Evolutionary conservation across 2,113 vertebrate genomes (phyloP), one percentile per base, ranked within the genome.

Genomic region (Boulengeromyrus knoepffleri): DNA sequence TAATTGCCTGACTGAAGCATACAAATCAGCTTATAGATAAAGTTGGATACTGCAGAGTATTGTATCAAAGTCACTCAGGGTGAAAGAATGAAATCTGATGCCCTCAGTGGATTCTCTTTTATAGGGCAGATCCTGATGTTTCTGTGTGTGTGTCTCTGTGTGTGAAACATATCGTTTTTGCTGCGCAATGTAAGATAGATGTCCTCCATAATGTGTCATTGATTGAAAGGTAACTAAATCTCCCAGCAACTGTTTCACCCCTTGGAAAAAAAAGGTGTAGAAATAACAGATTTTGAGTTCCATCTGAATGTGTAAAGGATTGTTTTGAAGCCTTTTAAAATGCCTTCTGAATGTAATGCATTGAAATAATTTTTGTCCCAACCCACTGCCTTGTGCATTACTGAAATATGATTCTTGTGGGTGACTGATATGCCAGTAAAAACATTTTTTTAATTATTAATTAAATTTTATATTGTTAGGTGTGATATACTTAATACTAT

Each of bases 151-250:
- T 52, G 88, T 56, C 31, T 53, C 17, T 47, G 84, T n/a, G 2
- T 31, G 27, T 87, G 89, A 77, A 85, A 90, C 58, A 86, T 46
- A 50, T 86, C 84, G n/a, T 84, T 90, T 27, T 31, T 58, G 39
- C 80, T 66, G 56, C 4, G 46, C n/a, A 50, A 42, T 70, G 83
- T 42, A 53, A 77, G 66, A 90, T 90, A 46, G 62, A 88, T 90
- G 85, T 77, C 27, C 58, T 90, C 89, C n/a, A 77, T 90, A 39
- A 90, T 62, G 70, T 87, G 74, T 49, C 87, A 46, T 53, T 90
- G 90, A 62, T 88, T 49, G 47, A 49, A 62, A 27, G 58, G 87
- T 88, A 56, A 84, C 66, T 47, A 58, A 45, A 88, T 49, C 85
- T 74, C 24, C 62, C 47, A 36, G 70, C 15, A 50, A 49, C 7